Evolutionary conservation across 2,888 invertebrate species (phyloP).

Genomic region (Antheraea yamamai): DNA sequence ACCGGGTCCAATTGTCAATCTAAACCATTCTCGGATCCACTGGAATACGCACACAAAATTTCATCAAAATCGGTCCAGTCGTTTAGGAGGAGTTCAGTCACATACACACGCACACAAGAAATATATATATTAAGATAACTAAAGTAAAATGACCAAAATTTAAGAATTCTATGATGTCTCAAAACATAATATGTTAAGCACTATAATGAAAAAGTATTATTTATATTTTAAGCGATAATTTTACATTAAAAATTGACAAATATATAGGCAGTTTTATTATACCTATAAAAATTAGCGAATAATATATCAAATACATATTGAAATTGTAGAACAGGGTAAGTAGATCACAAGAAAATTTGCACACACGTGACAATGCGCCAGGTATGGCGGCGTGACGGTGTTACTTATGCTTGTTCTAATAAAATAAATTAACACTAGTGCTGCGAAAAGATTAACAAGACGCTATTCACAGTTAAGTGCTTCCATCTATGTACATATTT

Average conservation of each 20-base stretch:
- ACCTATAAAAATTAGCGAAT: constrained; percentile 27
- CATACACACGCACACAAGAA: no score
- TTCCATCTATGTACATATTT: background rate
- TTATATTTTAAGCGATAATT: background rate
- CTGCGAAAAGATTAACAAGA: constrained; percentile 38
- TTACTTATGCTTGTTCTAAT: constrained; percentile 55
- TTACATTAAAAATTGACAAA: background rate
- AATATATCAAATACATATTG: constrained; percentile 26
- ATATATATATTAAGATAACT: no score
- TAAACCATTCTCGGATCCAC: no score
- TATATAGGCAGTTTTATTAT: background rate
- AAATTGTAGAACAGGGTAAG: constrained; percentile 44
- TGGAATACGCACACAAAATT: no score
- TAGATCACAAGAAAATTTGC: constrained; percentile 58
- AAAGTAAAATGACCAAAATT: no score
- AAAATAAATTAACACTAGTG: constrained; percentile 57
- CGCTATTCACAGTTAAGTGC: background rate
- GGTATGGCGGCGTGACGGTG: constrained; percentile 28
- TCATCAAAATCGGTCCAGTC: no score
- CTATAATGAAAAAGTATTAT: background rate
- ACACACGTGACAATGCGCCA: constrained; percentile 52
- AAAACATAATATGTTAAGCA: background rate
- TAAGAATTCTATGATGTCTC: no score
- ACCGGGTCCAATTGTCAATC: no score
- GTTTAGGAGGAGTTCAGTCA: no score